Conservation (phyloP, 2,797 vertebrate genomes). For the Clarias fuscus region DNA sequence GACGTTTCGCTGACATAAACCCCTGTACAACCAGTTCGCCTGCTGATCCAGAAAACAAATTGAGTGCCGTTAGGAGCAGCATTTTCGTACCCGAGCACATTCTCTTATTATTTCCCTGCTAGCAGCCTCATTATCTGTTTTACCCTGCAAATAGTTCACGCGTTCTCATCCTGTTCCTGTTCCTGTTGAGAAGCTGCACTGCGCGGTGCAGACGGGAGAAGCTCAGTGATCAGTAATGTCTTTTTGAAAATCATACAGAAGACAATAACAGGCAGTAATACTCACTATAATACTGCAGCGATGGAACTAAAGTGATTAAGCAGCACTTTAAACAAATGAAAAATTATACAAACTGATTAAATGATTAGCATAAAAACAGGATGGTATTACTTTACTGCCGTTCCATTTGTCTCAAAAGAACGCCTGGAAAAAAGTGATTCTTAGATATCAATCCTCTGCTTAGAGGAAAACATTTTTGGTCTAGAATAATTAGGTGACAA, state of each 20-base stretch:
- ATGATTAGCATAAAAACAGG: not conserved
- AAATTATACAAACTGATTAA: not conserved
- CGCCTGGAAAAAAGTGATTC: not conserved
- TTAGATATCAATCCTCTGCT: not conserved
- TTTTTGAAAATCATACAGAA: not conserved
- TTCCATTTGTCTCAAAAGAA: not conserved
- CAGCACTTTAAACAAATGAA: not conserved
- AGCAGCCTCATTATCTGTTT: constrained; percentile 2
- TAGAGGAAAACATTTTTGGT: not conserved
- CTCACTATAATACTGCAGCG: not conserved
- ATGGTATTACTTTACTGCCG: not conserved
- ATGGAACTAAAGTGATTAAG: not conserved
- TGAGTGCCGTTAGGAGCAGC: not conserved
- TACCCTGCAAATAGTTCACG: not conserved
- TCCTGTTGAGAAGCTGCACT: not conserved
- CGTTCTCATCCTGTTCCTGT: not conserved
- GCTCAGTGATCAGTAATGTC: not conserved
- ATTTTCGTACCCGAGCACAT: not conserved
- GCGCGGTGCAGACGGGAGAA: not conserved
- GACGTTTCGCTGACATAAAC: not conserved
- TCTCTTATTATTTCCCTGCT: not conserved
- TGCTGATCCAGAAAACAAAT: not conserved
- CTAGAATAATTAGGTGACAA: not conserved
- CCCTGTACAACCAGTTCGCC: not conserved
- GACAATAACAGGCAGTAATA: not conserved